Conservation (phyloP, 2,797 vertebrate species). For the Crenuchus spilurus region DNA sequence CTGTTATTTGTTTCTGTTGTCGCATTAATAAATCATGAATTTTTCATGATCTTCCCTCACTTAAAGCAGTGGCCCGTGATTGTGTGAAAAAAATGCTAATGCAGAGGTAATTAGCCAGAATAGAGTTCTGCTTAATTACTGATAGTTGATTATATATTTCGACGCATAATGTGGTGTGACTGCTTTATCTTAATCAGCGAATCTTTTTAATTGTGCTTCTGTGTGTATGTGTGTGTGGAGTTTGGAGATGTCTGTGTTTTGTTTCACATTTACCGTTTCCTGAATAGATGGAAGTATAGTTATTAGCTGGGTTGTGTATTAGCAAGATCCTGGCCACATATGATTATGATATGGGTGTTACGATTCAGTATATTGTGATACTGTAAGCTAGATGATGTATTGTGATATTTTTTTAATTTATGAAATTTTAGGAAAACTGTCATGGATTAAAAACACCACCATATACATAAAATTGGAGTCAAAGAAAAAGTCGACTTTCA, state of each 20-base stretch:
- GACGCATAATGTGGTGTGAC: constrained; percentile 49
- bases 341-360: too few species aligned
- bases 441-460: too few species aligned
- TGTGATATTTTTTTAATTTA: too few species aligned
- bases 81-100: constrained; percentile 72
- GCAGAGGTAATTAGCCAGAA: constrained; percentile 74
- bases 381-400: too few species aligned
- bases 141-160: constrained; percentile 69
- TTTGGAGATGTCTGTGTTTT: background rate
- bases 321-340: too few species aligned
- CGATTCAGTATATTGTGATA: too few species aligned
- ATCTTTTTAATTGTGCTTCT: constrained; percentile 53
- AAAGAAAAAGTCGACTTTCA: too few species aligned
- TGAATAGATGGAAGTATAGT: background rate
- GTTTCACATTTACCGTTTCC: background rate
- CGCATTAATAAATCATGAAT: constrained; percentile 79
- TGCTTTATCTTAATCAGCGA: constrained; percentile 63
- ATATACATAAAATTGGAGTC: too few species aligned
- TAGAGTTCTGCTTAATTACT: constrained; percentile 71
- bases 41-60: constrained; percentile 75
- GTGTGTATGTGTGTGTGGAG: constrained; percentile 30
- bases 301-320: too few species aligned
- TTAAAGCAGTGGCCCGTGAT: constrained; percentile 67
- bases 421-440: too few species aligned
- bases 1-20: constrained; percentile 73